Evolutionary conservation across 2,888 invertebrate genomes (phyloP), one percentile per base, ranked within the genome.

Genomic region (Melolontha melolontha): DNA sequence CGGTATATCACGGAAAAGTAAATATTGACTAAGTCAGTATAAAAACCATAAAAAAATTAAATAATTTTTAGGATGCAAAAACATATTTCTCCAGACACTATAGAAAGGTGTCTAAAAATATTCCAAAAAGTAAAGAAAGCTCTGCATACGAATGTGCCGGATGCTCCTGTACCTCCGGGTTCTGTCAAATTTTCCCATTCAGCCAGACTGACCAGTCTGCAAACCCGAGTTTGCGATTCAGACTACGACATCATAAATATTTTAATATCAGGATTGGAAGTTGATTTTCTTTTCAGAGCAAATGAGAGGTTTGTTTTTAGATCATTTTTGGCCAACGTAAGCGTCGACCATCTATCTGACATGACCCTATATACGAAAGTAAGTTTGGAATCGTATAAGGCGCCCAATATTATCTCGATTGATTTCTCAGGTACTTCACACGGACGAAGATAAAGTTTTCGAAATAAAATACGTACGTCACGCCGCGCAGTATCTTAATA

Each of bases 361-460:
- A 87, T 90, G 52, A 92, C 93, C 0, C 83, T 94, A 10, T 94
- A 93, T 78, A 88, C 90, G 0, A 92, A 91, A 86, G 92, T 91
- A 78, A 67, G 62, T 55, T 29, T 41, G 10, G 5, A 51, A 7
- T 29, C 17, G n/a, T 1, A 54, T 5, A 34, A 1, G 7, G 6
- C 2, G 10, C 34, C 5, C 34, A 6, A 34, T 34, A 1, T 34
- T 8, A 10, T 34, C 1, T 34, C 6, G 34, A 34, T 34, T 34
- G 34, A 6, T 42, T 59, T 54, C 29, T 62, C 79, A 92, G 92
- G 85, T 93, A 66, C 81, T 93, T 22, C 89, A 90, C 79, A 90
- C 92, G 0, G 93, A 94, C 72, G 93, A 93, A 76, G 93, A 94
- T 78, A 92, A 91, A 78, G 90, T 94, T 0, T 85, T 93, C 71